A percentile compares a stretch with the other conserved stretches of the same genome.
Conservation (phyloP, 2,113 vertebrate species). For the Burhinus bistriatus region DNA sequence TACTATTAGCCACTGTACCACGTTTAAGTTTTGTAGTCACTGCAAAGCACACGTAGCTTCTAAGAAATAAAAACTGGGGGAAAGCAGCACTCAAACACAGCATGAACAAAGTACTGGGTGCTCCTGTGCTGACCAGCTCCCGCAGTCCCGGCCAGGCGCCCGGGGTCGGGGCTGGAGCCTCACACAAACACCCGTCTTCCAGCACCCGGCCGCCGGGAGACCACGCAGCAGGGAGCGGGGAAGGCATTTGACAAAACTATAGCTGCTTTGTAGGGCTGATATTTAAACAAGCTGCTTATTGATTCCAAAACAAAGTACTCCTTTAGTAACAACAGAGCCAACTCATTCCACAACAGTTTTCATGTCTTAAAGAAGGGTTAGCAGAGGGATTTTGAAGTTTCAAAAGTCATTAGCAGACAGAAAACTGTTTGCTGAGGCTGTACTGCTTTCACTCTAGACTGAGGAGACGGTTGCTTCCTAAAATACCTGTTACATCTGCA, state of each 20-base stretch:
- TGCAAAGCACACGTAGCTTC: accelerated
- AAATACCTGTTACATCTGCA: slow-evolving; percentile 34
- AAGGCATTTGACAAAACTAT: slow-evolving; percentile 9
- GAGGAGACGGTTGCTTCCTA: neutral
- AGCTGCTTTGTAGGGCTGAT: slow-evolving; percentile 34
- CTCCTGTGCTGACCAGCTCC: no score
- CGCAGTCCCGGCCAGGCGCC: neutral
- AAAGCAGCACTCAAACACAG: accelerated
- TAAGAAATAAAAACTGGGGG: accelerated
- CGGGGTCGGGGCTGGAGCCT: neutral
- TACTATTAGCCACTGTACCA: neutral
- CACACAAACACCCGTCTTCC: neutral
- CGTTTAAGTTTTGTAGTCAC: neutral
- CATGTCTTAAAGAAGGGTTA: slow-evolving; percentile 50
- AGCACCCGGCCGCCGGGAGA: neutral
- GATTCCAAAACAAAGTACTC: slow-evolving; percentile 59
- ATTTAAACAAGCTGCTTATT: slow-evolving; percentile 57
- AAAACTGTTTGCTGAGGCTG: slow-evolving; percentile 18
- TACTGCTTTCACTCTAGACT: neutral
- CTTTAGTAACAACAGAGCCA: slow-evolving; percentile 40
- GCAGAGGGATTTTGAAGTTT: slow-evolving; percentile 48
- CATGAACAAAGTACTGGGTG: accelerated
- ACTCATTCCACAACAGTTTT: slow-evolving; percentile 59
- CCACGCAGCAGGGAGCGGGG: neutral
- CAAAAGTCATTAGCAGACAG: slow-evolving; percentile 44